phyloP scores from a whole-genome alignment of 2,888 invertebrate genomes.

The Malacosoma neustria region DNA sequence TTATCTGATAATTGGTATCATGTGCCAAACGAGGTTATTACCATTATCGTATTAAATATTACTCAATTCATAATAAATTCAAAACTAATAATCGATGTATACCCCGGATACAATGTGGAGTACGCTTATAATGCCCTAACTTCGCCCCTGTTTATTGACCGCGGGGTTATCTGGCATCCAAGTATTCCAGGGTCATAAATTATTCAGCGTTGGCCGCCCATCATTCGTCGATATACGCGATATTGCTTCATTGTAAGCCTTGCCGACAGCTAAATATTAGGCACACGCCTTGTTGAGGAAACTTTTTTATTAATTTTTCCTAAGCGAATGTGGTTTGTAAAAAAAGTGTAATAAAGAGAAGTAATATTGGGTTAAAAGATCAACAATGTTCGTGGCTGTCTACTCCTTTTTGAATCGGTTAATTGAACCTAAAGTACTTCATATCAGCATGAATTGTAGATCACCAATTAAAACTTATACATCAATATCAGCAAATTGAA shows the following conservation, averaged over 20 bases:
- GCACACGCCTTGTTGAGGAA: background rate
- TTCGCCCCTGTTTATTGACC: constrained; percentile 20
- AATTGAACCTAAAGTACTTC: no score
- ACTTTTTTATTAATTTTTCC: background rate
- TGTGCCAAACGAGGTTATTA: no score
- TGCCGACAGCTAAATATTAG: background rate
- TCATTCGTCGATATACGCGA: constrained; percentile 21
- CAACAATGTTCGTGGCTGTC: no score
- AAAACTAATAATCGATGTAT: background rate
- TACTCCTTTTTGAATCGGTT: no score
- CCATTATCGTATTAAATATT: no score
- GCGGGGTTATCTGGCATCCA: constrained; percentile 18
- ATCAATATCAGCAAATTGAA: no score
- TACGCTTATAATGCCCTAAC: constrained; percentile 14
- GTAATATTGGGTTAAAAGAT: no score
- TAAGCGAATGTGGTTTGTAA: no score
- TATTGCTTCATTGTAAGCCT: background rate
- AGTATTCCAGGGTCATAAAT: constrained; percentile 32
- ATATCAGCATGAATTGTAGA: no score
- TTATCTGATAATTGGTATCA: no score
- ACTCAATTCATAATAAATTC: background rate
- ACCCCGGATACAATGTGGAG: constrained; percentile 7
- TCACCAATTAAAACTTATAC: no score
- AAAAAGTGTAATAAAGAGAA: no score
- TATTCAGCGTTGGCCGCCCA: constrained; percentile 35